Conservation (phyloP, 2,797 vertebrate species). For the Galagoides demidoff region DNA sequence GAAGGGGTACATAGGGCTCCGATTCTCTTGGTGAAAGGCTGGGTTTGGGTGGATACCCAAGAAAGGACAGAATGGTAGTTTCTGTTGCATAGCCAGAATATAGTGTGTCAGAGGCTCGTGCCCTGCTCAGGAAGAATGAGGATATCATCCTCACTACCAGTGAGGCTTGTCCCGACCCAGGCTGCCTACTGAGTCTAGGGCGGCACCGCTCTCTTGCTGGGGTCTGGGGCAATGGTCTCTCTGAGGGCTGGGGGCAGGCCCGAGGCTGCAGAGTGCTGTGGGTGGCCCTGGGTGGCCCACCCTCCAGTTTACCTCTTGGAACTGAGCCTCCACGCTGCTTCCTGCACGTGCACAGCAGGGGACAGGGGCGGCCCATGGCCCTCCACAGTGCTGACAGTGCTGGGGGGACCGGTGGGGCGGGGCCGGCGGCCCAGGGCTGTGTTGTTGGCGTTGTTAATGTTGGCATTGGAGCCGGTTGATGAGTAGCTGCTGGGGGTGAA, state of each 20-base stretch:
- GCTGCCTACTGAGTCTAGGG: background rate
- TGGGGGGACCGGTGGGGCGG: constrained; percentile 88
- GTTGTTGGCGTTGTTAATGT: constrained; percentile 99
- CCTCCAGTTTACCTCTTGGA: constrained; percentile 92
- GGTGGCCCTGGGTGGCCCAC: background rate
- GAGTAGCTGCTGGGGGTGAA: constrained; percentile 99
- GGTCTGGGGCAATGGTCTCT: background rate
- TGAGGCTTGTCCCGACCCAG: background rate
- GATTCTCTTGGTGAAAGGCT: background rate
- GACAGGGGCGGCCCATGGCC: constrained; percentile 91
- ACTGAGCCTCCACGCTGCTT: constrained; percentile 94
- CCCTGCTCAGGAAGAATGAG: background rate
- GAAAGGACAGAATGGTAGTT: background rate
- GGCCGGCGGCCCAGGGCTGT: constrained; percentile 94
- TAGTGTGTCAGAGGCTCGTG: background rate
- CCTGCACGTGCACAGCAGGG: constrained; percentile 90
- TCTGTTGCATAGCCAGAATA: background rate
- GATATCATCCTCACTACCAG: background rate
- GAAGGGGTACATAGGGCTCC: background rate
- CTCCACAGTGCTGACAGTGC: constrained; percentile 93
- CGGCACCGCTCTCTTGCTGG: background rate
- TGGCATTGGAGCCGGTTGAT: constrained; percentile 97
- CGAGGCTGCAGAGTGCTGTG: background rate
- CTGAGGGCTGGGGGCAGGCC: background rate
- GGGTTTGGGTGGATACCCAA: background rate